Base-by-base conservation (phyloP, 2,888 invertebrate species). In the Athripsodes cinereus region DNA sequence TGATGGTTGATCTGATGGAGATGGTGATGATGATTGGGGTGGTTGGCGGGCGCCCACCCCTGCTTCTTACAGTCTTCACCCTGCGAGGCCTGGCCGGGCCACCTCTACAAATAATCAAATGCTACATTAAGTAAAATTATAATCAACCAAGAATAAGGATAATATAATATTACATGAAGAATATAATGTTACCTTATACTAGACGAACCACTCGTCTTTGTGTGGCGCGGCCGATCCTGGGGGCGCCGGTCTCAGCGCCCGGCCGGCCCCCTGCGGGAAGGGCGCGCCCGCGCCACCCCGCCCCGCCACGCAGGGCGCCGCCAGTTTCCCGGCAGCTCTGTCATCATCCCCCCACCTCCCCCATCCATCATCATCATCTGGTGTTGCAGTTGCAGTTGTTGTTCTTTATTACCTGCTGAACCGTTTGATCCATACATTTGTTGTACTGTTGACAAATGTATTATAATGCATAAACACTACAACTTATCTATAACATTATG, bases 251-350 rank as follows among this genome's bases (percentile, higher is more conserved):
- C 87, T 83, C 83, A 87, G 83, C 82, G 86, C 87, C 86, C 90
- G 89, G 86, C 91, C 88, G 89, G 90, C 90, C 86, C 88, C 86
- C 87, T 86, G 88, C 88, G 91, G 90, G 90, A 91, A 90, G 91
- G 91, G 91, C 90, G 91, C 91, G 89, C 88, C 79, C 82, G 82
- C 82, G 81, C 82, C 81, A 80, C 82, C 76, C 63, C 72, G 76
- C 76, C 81, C 82, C 81, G 84, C 83, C 81, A 80, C 81, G 88
- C 92, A 92, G 92, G 92, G 92, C 86, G 90, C 88, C 84, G 86
- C 91, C 88, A 91, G 92, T 92, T 92, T 92, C 91, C 92, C 92
- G 90, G 88, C 78, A 80, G 76, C 69, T 72, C 70, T 66, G 78
- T 62, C 66, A 77, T 61, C 51, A 55, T 60, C 80, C 73, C 71